A percentile compares a stretch with the other conserved stretches of the same genome.
Evolutionary conservation across 2,113 vertebrate genomes (phyloP).

Genomic region (Sceloporus undulatus): DNA sequence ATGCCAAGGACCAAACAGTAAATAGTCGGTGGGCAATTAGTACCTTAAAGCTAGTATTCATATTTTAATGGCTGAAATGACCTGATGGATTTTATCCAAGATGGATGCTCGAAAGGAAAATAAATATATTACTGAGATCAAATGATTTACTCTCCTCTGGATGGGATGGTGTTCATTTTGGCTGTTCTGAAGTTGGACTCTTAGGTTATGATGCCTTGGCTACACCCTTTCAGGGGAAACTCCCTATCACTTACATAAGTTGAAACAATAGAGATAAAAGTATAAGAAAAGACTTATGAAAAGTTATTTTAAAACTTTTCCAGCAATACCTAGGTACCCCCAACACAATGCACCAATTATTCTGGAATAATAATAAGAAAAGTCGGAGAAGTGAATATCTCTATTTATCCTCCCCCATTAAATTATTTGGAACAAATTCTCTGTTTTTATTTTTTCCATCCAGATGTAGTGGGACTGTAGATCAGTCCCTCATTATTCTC

Average conservation of each 20-base stretch:
- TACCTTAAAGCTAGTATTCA: conserved; percentile 40
- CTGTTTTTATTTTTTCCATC: conserved; percentile 1
- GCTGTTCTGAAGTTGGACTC: conserved; percentile 25
- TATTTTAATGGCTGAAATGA: conserved; percentile 46
- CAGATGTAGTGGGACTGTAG: no score
- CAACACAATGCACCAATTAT: no score
- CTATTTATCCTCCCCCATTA: not conserved
- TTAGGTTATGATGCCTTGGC: conserved; percentile 24
- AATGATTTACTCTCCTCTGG: conserved; percentile 36
- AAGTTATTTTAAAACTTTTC: not conserved
- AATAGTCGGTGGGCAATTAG: not conserved
- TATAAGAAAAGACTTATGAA: not conserved
- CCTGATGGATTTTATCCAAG: conserved; percentile 26
- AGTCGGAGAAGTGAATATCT: not conserved
- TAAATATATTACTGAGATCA: conserved; percentile 30
- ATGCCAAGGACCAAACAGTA: not conserved
- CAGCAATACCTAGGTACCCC: no score
- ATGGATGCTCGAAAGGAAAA: conserved; percentile 16
- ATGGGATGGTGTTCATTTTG: conserved; percentile 33
- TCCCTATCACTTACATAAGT: conserved; percentile 24
- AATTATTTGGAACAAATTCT: conserved; percentile 26
- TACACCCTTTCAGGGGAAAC: conserved; percentile 40
- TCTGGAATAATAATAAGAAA: not conserved
- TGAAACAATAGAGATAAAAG: no score
- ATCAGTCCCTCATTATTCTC: no score